phyloP scores from a whole-genome alignment of 2,113 vertebrate genomes.

The Dolichallabes microphthalmus region DNA sequence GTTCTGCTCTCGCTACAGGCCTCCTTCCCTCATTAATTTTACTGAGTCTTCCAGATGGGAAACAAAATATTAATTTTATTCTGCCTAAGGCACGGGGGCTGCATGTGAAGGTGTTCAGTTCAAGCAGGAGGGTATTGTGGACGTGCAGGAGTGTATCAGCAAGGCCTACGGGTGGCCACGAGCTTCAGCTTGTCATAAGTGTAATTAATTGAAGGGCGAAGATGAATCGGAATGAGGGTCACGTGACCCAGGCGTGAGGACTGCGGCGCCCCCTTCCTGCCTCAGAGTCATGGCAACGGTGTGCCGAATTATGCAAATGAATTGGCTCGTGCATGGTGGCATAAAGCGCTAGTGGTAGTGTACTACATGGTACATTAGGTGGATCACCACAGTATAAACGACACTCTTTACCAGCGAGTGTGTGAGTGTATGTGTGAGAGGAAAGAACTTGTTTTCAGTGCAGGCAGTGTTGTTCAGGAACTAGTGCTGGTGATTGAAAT shows the following conservation, averaged over 20 bases:
- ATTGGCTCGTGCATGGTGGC: slow-evolving; percentile 99
- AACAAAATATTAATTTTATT: slow-evolving; percentile 99
- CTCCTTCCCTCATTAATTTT: slow-evolving; percentile 98
- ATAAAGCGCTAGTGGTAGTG: slow-evolving; percentile 98
- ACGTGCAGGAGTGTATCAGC: slow-evolving; percentile 86
- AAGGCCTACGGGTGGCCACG: slow-evolving; percentile 86
- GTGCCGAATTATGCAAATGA: slow-evolving; percentile 99
- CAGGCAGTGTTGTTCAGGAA: slow-evolving; percentile 61
- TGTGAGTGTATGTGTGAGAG: slow-evolving; percentile 78
- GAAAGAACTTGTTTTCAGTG: slow-evolving; percentile 81
- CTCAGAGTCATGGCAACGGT: slow-evolving; percentile 91
- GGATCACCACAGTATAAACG: slow-evolving; percentile 94
- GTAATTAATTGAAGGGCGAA: slow-evolving; percentile 97
- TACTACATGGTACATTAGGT: slow-evolving; percentile 98
- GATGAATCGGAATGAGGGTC: slow-evolving; percentile 91
- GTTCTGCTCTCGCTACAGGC: slow-evolving; percentile 83
- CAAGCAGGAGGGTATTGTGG: slow-evolving; percentile 85
- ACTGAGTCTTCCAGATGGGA: slow-evolving; percentile 98
- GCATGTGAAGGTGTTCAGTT: slow-evolving; percentile 87
- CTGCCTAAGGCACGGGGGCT: slow-evolving; percentile 91
- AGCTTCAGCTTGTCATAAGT: slow-evolving; percentile 96
- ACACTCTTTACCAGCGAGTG: slow-evolving; percentile 83
- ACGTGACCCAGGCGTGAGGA: slow-evolving; percentile 78
- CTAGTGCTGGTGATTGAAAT: slow-evolving; percentile 46
- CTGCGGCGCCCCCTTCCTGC: slow-evolving; percentile 82